Base-by-base conservation (phyloP, 2,888 invertebrate species). In the Piscicola geometra region DNA sequence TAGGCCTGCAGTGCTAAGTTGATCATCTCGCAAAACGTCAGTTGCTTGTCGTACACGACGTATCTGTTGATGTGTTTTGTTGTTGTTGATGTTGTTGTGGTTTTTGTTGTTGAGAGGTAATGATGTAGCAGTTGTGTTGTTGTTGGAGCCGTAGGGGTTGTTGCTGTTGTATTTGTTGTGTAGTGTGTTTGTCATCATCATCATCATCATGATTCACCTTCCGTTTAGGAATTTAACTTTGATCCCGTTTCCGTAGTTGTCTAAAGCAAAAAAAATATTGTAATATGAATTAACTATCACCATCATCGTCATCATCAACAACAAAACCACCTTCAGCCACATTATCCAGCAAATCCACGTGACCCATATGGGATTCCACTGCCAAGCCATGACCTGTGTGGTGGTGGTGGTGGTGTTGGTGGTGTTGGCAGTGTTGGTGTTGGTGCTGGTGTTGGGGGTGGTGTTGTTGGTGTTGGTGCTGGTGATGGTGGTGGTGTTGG, bases 331-430 rank as follows among this genome's bases (percentile, higher is more conserved):
- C 60, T 56, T 25, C 25, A 25, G 60, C 76, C 25, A 81, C 78
- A 2, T 83, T 82, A 76, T 81, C 82, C 75, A 82, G 82, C 64
- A 85, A 80, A 15, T 81, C 76, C 0, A 84, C 82, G n/a, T 81
- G 80, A 25, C 85, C 85, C n/a, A 84, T 80, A 32, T 82, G 80
- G 9, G 83, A 82, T 76, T 84, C 81, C 28, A 85, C 81, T 68
- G 81, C 82, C 0, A 84, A 78, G 28, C 85, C 85, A 79, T 85
- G 82, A 75, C 85, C 85, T 85, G 79, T 21, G 73, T 15, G 21
- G 50, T n/a, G n/a, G n/a, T n/a, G n/a, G n/a, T n/a, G n/a, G n/a
- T n/a, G n/a, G n/a, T n/a, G n/a, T n/a, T n/a, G n/a, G n/a, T n/a
- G n/a, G n/a, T n/a, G n/a, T n/a, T n/a, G n/a, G n/a, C n/a, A n/a